These are phyloP conservation scores for Agonopterix heracliana DNA, from an alignment of 2,888 invertebrate genomes.

Conservation along the genomic window DNA sequence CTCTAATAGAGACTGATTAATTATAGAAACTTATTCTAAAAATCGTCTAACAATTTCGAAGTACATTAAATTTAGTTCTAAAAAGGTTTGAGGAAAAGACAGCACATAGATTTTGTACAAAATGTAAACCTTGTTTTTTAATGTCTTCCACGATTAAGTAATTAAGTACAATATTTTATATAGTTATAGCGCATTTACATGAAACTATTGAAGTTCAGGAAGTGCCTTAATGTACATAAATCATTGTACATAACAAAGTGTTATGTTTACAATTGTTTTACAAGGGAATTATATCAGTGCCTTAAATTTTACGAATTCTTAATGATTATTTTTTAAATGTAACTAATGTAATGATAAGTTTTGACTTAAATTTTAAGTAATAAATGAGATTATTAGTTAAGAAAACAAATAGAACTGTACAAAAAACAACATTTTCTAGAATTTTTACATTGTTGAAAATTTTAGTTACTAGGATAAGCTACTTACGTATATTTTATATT, in stretches of 20 bases:
- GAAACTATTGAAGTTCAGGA: neutral
- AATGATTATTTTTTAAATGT: slow-evolving; percentile 9
- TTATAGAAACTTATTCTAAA: slow-evolving; percentile 51
- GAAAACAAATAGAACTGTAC: slow-evolving; percentile 38
- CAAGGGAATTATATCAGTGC: slow-evolving; percentile 36
- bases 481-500: slow-evolving; percentile 22
- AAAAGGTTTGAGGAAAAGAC: slow-evolving; percentile 42
- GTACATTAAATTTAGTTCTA: slow-evolving; percentile 36
- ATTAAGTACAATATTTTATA: slow-evolving; percentile 35
- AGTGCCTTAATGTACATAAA: slow-evolving; percentile 10
- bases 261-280: slow-evolving; percentile 16
- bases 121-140: slow-evolving; percentile 17
- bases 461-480: slow-evolving; percentile 25
- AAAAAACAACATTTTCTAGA: slow-evolving; percentile 47
- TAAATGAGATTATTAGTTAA: slow-evolving; percentile 54
- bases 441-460: slow-evolving; percentile 61
- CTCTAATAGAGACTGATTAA: slow-evolving; percentile 69
- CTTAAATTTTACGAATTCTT: slow-evolving; percentile 22
- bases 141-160: slow-evolving; percentile 49
- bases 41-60: slow-evolving; percentile 29
- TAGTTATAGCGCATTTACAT: slow-evolving; percentile 29
- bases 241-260: slow-evolving; percentile 8
- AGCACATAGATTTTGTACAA: slow-evolving; percentile 43
- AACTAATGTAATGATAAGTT: neutral
- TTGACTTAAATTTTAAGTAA: too few species aligned